phyloP scores from a whole-genome alignment of 2,113 vertebrate genomes.

The Centropus unirufus region DNA sequence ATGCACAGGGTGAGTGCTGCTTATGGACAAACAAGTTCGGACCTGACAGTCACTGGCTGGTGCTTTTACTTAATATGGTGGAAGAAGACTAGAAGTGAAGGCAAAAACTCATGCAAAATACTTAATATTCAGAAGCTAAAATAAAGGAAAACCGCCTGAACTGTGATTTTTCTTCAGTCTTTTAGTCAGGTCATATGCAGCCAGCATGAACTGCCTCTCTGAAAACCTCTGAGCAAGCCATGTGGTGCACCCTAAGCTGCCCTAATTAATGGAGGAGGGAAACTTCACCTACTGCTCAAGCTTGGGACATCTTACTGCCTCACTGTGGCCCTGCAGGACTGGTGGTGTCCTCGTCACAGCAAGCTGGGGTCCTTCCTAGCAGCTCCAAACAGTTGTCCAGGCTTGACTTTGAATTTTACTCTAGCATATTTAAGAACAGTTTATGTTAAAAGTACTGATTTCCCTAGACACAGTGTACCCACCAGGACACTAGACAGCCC shows the following conservation, averaged over 20 bases:
- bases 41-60: not conserved
- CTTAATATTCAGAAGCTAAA: not conserved
- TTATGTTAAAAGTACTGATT: not conserved
- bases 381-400: not conserved
- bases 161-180: not conserved
- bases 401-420: not conserved
- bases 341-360: not conserved
- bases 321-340: not conserved
- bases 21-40: fast-evolving
- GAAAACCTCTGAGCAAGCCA: not conserved
- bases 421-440: not conserved
- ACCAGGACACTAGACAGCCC: not conserved
- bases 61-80: not conserved
- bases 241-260: fast-evolving
- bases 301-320: not conserved
- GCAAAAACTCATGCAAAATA: not conserved
- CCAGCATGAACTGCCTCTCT: not conserved
- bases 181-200: not conserved
- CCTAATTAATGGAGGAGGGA: fast-evolving
- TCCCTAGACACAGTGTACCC: not conserved
- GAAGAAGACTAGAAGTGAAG: not conserved
- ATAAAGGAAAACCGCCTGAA: not conserved
- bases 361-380: not conserved
- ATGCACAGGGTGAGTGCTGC: not conserved
- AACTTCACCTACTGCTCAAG: not conserved